phyloP scores from a whole-genome alignment of 2,113 vertebrate genomes.

The Cryptoleucopteryx plumbea region DNA sequence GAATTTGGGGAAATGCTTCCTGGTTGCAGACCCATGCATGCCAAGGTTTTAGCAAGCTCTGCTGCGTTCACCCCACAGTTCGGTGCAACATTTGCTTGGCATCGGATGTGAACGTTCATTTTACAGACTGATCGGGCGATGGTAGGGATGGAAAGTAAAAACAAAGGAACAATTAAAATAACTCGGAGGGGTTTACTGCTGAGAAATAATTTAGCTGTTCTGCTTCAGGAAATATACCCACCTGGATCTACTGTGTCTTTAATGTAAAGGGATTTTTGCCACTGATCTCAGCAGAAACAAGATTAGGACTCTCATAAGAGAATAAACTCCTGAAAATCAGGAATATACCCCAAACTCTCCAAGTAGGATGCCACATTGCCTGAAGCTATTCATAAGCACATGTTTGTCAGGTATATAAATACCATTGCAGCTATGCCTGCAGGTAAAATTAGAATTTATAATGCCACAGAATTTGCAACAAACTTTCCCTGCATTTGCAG shows the following conservation, averaged over 20 bases:
- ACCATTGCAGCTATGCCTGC: background rate
- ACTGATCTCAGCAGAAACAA: background rate
- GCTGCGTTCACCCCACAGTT: constrained; percentile 94
- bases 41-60: constrained; percentile 90
- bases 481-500: background rate
- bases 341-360: background rate
- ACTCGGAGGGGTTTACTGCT: background rate
- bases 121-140: constrained; percentile 82
- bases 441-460: background rate
- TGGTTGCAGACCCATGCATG: constrained; percentile 92
- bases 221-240: background rate
- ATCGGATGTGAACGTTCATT: constrained; percentile 96
- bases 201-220: background rate
- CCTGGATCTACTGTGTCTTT: background rate
- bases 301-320: background rate
- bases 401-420: background rate
- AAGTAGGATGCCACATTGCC: background rate
- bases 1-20: constrained; percentile 82
- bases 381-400: background rate
- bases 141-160: background rate
- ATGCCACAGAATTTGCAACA: background rate
- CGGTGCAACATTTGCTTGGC: constrained; percentile 89
- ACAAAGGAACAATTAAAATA: background rate
- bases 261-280: background rate
- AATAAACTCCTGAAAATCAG: background rate